phyloP scores from a whole-genome alignment of 1,140 invertebrate genomes.

The Diachasma alloeum region DNA sequence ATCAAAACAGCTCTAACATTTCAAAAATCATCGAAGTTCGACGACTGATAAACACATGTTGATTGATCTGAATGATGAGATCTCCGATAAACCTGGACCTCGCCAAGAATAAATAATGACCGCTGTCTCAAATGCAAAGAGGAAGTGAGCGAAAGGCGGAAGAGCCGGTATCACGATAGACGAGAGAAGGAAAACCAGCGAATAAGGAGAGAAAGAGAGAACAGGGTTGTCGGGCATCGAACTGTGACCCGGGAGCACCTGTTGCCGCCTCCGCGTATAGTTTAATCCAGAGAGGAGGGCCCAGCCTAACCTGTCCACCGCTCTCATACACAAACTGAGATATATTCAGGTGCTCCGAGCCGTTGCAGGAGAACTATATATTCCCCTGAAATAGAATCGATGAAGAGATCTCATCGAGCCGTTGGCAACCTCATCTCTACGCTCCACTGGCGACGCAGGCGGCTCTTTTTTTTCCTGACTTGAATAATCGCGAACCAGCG shows the following conservation, averaged over 20 bases:
- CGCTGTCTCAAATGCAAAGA: neutral
- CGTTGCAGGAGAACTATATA: neutral
- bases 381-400: neutral
- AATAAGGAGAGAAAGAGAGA: conserved; percentile 31
- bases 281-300: conserved; percentile 35
- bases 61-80: neutral
- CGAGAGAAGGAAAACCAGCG: neutral
- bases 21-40: no score
- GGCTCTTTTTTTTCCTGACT: no score
- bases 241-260: conserved; percentile 55
- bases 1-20: no score
- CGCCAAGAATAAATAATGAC: neutral
- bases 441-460: neutral
- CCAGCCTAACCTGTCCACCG: conserved; percentile 40
- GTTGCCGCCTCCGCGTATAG: conserved; percentile 51
- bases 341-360: neutral
- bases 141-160: conserved; percentile 19
- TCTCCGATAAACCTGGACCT: neutral
- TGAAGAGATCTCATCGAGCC: neutral
- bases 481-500: no score
- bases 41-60: no score
- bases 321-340: conserved; percentile 3
- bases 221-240: conserved; percentile 47
- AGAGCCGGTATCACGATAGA: neutral
- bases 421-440: neutral